Percentiles rank a stretch among this genome's conserved stretches.
Evolutionary conservation across 2,888 invertebrate genomes (phyloP).

Genomic region (Calameuta filiformis): DNA sequence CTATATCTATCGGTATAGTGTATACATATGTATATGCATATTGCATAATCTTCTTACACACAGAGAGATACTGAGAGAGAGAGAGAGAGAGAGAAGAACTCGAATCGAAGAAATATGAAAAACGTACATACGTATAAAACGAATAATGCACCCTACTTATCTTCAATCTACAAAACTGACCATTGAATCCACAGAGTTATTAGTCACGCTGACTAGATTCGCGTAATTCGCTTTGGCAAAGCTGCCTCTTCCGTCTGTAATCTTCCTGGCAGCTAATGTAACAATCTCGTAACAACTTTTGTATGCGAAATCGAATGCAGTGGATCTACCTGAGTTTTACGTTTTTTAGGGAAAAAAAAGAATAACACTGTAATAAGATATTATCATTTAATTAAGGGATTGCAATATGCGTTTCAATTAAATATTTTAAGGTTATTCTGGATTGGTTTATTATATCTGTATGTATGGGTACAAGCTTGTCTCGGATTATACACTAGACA

Average conservation of each 20-base stretch:
- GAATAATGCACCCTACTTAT: not conserved
- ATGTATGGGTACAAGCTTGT: not conserved
- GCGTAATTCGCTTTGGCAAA: constrained; percentile 9
- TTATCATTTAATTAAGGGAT: not conserved
- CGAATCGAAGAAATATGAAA: not conserved
- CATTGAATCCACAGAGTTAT: constrained; percentile 51
- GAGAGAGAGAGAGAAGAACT: not conserved
- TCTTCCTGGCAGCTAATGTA: not conserved
- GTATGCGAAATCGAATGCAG: not conserved
- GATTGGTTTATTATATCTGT: not conserved
- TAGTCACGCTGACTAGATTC: constrained; percentile 53
- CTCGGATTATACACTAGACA: not conserved
- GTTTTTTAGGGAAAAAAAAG: not conserved
- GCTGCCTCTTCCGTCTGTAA: not conserved
- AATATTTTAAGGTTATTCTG: not conserved
- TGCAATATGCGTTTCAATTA: not conserved
- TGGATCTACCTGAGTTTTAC: not conserved
- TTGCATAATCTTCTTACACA: not conserved
- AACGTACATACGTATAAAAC: not conserved
- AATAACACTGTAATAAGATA: not conserved
- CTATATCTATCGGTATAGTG: not conserved
- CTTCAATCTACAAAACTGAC: not conserved
- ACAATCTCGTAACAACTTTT: not conserved
- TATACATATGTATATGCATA: not conserved
- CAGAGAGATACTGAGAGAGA: no score